Evolutionary conservation across 2,888 invertebrate genomes (phyloP).

Genomic region (Beris chalybata): DNA sequence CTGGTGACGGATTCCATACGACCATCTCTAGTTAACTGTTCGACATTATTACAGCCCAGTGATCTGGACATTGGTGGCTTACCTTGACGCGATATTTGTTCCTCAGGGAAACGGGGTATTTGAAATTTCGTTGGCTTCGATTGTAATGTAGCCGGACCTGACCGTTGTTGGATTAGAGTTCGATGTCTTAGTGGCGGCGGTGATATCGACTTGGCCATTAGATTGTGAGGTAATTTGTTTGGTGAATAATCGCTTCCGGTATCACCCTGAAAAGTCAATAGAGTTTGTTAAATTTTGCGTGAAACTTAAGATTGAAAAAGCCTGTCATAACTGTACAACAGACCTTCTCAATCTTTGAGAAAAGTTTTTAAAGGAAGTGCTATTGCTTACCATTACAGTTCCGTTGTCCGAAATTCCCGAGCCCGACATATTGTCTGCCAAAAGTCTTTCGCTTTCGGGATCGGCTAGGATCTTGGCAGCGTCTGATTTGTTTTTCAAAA

Average conservation of each 20-base stretch:
- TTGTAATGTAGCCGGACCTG: slow-evolving; percentile 54
- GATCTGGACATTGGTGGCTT: slow-evolving; percentile 45
- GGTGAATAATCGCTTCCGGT: slow-evolving; percentile 70
- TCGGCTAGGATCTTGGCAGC: slow-evolving; percentile 62
- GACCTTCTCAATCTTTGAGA: too few species aligned
- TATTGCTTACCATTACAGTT: slow-evolving; percentile 52
- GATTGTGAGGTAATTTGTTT: slow-evolving; percentile 58
- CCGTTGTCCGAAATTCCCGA: slow-evolving; percentile 62
- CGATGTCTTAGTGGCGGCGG: slow-evolving; percentile 58
- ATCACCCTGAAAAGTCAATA: slow-evolving; percentile 59
- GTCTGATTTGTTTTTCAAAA: slow-evolving; percentile 73
- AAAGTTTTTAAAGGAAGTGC: too few species aligned
- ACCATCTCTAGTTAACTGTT: slow-evolving; percentile 39
- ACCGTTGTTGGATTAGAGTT: slow-evolving; percentile 55
- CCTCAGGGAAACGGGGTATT: slow-evolving; percentile 56
- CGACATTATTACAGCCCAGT: slow-evolving; percentile 46
- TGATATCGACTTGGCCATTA: slow-evolving; percentile 57
- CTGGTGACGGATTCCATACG: slow-evolving; percentile 47
- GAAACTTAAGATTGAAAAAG: neutral
- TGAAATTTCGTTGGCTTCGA: slow-evolving; percentile 55
- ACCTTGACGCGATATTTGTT: slow-evolving; percentile 43
- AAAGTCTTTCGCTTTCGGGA: slow-evolving; percentile 75
- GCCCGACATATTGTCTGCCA: slow-evolving; percentile 66
- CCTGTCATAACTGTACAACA: too few species aligned
- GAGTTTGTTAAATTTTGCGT: neutral